These are phyloP conservation scores for Mimumesa dahlbomi DNA, from an alignment of 2,888 invertebrate genomes.

Conservation along the genomic window DNA sequence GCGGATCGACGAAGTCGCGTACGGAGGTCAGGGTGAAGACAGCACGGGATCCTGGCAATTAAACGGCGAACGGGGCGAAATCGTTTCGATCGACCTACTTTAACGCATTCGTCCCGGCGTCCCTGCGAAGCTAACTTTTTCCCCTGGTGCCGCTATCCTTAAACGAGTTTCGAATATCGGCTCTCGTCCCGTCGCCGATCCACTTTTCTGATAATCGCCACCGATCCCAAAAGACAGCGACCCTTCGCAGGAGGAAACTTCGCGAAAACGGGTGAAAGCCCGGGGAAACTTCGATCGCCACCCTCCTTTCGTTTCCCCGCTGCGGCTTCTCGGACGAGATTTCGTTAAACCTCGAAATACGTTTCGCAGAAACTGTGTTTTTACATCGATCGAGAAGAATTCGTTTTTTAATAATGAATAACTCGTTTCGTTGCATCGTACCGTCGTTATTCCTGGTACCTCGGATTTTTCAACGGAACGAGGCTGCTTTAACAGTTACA, in stretches of 20 bases:
- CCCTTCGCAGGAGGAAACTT: not conserved
- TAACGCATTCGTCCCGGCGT: not conserved
- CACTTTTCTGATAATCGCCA: not conserved
- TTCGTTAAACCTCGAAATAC: too few species aligned
- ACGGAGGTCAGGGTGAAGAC: too few species aligned
- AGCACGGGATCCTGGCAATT: not conserved
- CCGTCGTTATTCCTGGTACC: too few species aligned
- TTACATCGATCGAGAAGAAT: too few species aligned
- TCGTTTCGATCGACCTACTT: not conserved
- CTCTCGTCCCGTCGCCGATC: conserved; percentile 7
- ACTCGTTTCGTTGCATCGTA: too few species aligned
- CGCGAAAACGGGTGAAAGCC: not conserved
- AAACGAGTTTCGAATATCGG: conserved; percentile 3
- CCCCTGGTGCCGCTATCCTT: not conserved
- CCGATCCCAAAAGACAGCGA: too few species aligned
- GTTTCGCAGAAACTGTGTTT: too few species aligned
- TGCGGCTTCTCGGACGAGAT: too few species aligned
- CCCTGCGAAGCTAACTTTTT: not conserved
- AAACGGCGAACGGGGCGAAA: not conserved
- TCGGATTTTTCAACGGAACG: too few species aligned
- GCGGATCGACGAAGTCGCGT: too few species aligned
- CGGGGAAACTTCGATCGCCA: not conserved
- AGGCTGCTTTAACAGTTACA: not conserved
- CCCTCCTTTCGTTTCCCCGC: not conserved
- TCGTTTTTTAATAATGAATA: too few species aligned